phyloP scores from a whole-genome alignment of 2,888 invertebrate species.

The Furcula furcula region DNA sequence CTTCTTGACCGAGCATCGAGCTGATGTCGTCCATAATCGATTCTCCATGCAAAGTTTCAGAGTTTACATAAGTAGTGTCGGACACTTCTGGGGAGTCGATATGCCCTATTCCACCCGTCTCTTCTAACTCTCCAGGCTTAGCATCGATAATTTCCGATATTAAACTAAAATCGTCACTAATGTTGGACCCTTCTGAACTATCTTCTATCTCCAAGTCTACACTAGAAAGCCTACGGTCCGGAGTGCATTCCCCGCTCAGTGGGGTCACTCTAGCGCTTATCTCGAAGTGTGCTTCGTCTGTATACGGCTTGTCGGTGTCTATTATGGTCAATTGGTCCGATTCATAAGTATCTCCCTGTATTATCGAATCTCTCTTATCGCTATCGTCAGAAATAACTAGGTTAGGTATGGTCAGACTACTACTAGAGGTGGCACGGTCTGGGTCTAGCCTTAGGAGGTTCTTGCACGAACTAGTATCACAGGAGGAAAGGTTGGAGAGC shows the following conservation, averaged over 20 bases:
- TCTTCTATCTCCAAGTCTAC: slow-evolving; percentile 77
- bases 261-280: slow-evolving; percentile 55
- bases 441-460: slow-evolving; percentile 62
- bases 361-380: slow-evolving; percentile 65
- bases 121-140: slow-evolving; percentile 63
- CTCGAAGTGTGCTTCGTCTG: slow-evolving; percentile 70
- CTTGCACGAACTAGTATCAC: slow-evolving; percentile 74
- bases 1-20: slow-evolving; percentile 87
- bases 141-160: slow-evolving; percentile 85
- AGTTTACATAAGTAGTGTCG: slow-evolving; percentile 85
- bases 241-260: slow-evolving; percentile 65
- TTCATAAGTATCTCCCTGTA: slow-evolving; percentile 80
- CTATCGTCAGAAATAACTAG: slow-evolving; percentile 74
- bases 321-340: slow-evolving; percentile 85
- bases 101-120: slow-evolving; percentile 85
- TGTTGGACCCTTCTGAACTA: slow-evolving; percentile 83
- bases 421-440: slow-evolving; percentile 60
- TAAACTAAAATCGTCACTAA: slow-evolving; percentile 88
- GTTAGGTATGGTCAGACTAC: slow-evolving; percentile 76
- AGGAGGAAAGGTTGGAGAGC: slow-evolving; percentile 69
- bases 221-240: slow-evolving; percentile 66
- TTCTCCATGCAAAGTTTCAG: slow-evolving; percentile 89
- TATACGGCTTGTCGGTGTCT: slow-evolving; percentile 82
- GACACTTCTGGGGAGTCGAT: slow-evolving; percentile 92
- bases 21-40: slow-evolving; percentile 90